Base-by-base conservation (phyloP, 2,113 vertebrate genomes). In the Macheiramphus alcinus region DNA sequence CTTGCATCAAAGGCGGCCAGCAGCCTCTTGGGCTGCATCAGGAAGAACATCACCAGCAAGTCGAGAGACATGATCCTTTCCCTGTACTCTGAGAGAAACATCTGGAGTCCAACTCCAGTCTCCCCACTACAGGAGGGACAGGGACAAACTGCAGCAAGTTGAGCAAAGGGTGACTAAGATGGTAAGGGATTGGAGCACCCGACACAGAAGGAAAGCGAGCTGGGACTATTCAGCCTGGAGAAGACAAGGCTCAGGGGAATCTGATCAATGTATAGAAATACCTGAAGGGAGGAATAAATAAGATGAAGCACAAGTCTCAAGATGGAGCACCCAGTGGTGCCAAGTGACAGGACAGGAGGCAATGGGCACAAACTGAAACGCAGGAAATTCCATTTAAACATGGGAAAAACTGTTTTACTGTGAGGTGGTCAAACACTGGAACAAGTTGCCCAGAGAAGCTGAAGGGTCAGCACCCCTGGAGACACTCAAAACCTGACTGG, bases 151-250 rank as follows among this genome's bases (percentile, higher is more conserved):
- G 36, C 42, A 88, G 61, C 15, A 74, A 86, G 23, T 6, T 40
- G 25, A 82, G 31, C 36, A 32, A 86, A 82, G 32, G 31, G 38
- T 8, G 47, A 82, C 36, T 36, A 59, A 79, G 50, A 42, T 3
- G 9, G 3, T 38, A 48, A 31, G 20, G 14, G 34, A 65, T 0
- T 55, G 34, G 17, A 85, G 7, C 31, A 82, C 16, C 40, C 2
- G 0, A 36, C 34, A 53, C 17, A 36, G 10, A 29, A 80, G 10
- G 4, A 73, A 3, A 85, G 17, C 0, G 0, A 85, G 26, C 11
- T 56, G 20, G 13, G 50, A 43, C 27, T 45, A 18, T 9, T 74
- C 25, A 63, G 47, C 7, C n/a, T 63, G 20, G 14, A 86, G 43
- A 67, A 79, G 15, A 61, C 34, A 72, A 79, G 62, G 59, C 43